These are phyloP conservation scores for Sinonovacula constricta DNA, from an alignment of 1,140 invertebrate genomes.

Conservation along the genomic window DNA sequence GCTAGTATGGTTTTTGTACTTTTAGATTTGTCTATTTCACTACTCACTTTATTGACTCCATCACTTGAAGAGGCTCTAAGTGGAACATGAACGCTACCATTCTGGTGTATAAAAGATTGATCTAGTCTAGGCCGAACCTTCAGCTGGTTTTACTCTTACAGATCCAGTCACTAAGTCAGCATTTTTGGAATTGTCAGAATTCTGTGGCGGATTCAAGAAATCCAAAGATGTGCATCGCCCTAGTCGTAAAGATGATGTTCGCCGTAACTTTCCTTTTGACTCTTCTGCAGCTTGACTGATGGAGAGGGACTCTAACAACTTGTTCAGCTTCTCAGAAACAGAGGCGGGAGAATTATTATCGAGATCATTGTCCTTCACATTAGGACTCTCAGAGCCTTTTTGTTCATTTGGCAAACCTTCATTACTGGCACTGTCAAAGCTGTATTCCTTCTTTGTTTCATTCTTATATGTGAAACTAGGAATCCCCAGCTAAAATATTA, in stretches of 20 bases:
- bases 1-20: neutral
- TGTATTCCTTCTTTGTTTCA: too few relatives aligned
- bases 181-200: conserved; percentile 13
- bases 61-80: neutral
- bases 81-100: conserved; percentile 27
- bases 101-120: neutral
- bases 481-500: too few relatives aligned
- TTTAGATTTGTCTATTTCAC: neutral
- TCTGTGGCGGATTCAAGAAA: conserved; percentile 31
- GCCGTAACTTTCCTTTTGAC: conserved; percentile 46
- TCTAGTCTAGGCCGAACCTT: conserved; percentile 35
- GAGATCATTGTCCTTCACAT: too few relatives aligned
- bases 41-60: neutral
- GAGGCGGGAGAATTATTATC: conserved; percentile 65
- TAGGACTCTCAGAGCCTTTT: too few relatives aligned
- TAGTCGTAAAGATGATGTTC: conserved; percentile 64
- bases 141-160: conserved; percentile 35
- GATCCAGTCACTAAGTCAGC: conserved; percentile 42
- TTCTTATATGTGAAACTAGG: too few relatives aligned
- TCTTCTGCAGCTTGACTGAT: conserved; percentile 47
- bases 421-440: too few relatives aligned
- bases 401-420: too few relatives aligned
- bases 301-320: conserved; percentile 69
- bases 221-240: conserved; percentile 61
- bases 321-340: conserved; percentile 71